Conservation (phyloP, 2,113 vertebrate species). For the Suncus etruscus region DNA sequence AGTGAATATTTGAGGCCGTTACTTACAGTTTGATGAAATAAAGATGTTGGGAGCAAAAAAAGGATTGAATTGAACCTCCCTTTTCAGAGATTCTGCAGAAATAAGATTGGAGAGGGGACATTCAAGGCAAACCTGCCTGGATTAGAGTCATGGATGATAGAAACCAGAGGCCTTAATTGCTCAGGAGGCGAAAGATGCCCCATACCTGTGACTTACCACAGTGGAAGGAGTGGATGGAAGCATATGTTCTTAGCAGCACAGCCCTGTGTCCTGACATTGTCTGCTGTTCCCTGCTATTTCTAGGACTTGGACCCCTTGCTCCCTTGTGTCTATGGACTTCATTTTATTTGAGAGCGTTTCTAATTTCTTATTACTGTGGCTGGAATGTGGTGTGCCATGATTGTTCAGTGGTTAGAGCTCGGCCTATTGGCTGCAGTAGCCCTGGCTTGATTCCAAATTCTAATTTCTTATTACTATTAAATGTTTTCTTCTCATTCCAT, state of each 20-base stretch:
- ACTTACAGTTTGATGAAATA: too few species aligned
- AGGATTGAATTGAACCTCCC: background rate
- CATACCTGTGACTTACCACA: background rate
- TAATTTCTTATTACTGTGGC: background rate
- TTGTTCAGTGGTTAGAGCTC: too few species aligned
- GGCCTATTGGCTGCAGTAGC: too few species aligned
- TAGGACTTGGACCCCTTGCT: background rate
- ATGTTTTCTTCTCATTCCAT: background rate
- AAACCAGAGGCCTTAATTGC: background rate
- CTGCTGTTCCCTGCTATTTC: background rate
- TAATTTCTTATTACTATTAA: background rate
- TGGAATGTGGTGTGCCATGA: too few species aligned
- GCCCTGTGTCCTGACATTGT: background rate
- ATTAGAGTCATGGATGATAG: background rate
- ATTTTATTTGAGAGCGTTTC: background rate
- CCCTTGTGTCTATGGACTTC: background rate
- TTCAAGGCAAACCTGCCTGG: background rate
- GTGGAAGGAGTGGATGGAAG: background rate
- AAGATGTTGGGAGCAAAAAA: background rate
- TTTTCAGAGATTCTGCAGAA: conserved; percentile 23
- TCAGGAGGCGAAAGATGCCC: background rate
- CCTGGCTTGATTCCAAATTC: too few species aligned
- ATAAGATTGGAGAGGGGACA: background rate
- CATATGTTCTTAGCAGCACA: background rate
- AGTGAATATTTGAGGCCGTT: too few species aligned